Evolutionary conservation across 2,888 invertebrate genomes (phyloP), one percentile per base, ranked within the genome.

Genomic region (Pristionchus entomophagus): DNA sequence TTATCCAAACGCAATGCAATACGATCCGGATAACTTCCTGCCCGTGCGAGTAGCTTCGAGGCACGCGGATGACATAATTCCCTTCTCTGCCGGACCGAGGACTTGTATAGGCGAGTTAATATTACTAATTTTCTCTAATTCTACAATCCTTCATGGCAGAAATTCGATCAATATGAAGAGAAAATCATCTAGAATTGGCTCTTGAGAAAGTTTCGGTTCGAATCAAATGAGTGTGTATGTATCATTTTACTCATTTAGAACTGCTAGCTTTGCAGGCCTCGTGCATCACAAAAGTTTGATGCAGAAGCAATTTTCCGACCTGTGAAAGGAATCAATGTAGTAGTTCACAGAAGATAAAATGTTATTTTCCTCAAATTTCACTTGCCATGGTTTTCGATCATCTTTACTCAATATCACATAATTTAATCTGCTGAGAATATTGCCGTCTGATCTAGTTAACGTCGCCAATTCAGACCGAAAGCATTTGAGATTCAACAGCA

Each of bases 91-190:
- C 5, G 56, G 56, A 56, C 56, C 56, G n/a, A 56, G 56, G n/a
- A 56, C 8, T 22, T 56, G 56, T 22, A 56, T 56, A 56, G 5
- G 56, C 19, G 56, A 6, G 14, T 17, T 56, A 56, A 22, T 22
- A 5, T 22, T 56, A 17, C 5, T 5, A 56, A 22, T 56, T 4
- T 22, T 56, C 5, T 56, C 19, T 17, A 14, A 8, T 5, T 17
- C 19, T 56, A 12, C n/a, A 14, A 12, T 22, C n/a, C 41, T 41
- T 10, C 41, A 77, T 38, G 77, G 6, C 77, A 77, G 45, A 77
- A 77, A 26, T 77, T 77, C 45, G 77, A 38, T 4, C 77, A 41
- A n/a, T 77, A 41, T n/a, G 77, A 77, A 26, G 77, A 77, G 77
- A 77, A 77, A 32, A 77, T 77, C 38, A 77, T 77, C n/a, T 12